These are phyloP conservation scores for Sinocyclocheilus maitianheensis DNA, from an alignment of 2,113 vertebrate species.

Conservation along the genomic window DNA sequence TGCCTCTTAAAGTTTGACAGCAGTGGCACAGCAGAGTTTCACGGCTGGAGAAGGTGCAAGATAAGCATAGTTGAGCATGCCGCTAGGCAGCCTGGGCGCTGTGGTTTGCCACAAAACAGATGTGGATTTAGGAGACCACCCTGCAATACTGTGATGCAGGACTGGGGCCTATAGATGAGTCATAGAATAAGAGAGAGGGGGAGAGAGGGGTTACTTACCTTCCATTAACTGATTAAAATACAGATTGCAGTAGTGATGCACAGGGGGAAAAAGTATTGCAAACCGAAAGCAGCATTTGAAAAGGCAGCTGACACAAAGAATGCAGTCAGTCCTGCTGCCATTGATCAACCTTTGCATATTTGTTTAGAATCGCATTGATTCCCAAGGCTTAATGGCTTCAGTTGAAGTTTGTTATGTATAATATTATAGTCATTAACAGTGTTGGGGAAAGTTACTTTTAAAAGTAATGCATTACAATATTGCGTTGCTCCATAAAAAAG, in stretches of 20 bases:
- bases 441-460: too few species aligned
- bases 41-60: slow-evolving; percentile 43
- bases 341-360: background rate
- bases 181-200: slow-evolving; percentile 1
- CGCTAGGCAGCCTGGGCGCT: slow-evolving; percentile 32
- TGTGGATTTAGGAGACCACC: slow-evolving; percentile 52
- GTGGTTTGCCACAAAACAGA: slow-evolving; percentile 46
- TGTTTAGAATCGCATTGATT: background rate
- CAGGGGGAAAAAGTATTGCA: background rate
- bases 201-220: slow-evolving; percentile 7
- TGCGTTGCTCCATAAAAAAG: too few species aligned
- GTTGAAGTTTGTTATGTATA: background rate
- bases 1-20: slow-evolving; percentile 40
- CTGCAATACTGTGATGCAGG: slow-evolving; percentile 24
- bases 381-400: background rate
- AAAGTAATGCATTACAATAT: too few species aligned
- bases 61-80: slow-evolving; percentile 43
- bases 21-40: slow-evolving; percentile 35
- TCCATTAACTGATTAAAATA: slow-evolving; percentile 15
- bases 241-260: background rate
- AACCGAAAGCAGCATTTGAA: background rate
- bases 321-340: background rate
- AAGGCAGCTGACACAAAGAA: background rate
- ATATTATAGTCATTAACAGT: background rate
- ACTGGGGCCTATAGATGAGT: slow-evolving; percentile 44